Evolutionary conservation across 1,140 invertebrate species (phyloP).

Genomic region (Patella vulgata): DNA sequence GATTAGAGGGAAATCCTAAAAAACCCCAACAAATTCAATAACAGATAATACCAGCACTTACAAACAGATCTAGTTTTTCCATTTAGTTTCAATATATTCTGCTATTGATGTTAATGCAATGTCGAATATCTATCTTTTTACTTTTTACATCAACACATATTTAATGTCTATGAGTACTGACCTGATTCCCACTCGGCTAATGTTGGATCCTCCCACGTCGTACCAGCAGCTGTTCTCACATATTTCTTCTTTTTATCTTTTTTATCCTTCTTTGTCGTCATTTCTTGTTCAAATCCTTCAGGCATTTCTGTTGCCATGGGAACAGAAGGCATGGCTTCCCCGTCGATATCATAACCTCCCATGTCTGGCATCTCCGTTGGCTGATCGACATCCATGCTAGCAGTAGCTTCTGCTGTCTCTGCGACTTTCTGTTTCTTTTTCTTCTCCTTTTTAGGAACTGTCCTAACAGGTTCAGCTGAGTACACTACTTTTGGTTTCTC

Average conservation of each 20-base stretch:
- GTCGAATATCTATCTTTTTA: no score
- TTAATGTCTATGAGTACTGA: no score
- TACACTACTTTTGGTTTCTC: slow-evolving; percentile 61
- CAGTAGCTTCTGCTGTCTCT: neutral
- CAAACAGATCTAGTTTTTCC: no score
- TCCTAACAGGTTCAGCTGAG: slow-evolving; percentile 52
- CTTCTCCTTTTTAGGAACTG: slow-evolving; percentile 68
- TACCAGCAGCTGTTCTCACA: slow-evolving; percentile 89
- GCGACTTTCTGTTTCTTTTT: slow-evolving; percentile 27
- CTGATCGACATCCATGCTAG: slow-evolving; percentile 6
- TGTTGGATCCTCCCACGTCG: slow-evolving; percentile 93
- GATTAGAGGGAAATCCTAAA: no score
- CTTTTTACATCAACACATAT: no score
- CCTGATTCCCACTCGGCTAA: slow-evolving; percentile 91
- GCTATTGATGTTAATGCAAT: no score
- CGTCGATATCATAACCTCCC: slow-evolving; percentile 5
- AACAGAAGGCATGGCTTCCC: slow-evolving; percentile 1
- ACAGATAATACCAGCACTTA: no score
- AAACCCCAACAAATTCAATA: no score
- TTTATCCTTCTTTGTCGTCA: slow-evolving; percentile 61
- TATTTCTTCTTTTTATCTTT: slow-evolving; percentile 80
- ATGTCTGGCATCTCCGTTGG: slow-evolving; percentile 12
- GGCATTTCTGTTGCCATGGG: slow-evolving; percentile 9
- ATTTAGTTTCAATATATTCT: no score
- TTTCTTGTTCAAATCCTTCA: slow-evolving; percentile 10